Evolutionary conservation across 2,888 invertebrate genomes (phyloP), one percentile per base, ranked within the genome.

Genomic region (Anthophora plumipes): DNA sequence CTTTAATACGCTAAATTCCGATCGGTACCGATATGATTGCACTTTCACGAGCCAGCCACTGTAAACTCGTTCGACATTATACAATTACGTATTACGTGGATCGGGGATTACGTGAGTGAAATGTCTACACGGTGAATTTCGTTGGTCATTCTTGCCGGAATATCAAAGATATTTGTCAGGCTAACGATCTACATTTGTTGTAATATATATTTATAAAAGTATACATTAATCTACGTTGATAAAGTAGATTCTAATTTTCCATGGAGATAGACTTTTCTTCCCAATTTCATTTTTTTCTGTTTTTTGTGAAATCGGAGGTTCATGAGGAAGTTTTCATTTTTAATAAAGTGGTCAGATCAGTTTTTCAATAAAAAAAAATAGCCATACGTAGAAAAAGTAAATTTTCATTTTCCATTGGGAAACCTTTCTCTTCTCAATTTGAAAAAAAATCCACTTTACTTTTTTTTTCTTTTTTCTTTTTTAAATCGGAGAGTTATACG

Each of bases 41-140:
- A 68, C 82, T 82, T 82, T 82, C 82, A 82, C 81, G 52, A 67
- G 50, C 14, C 61, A 50, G 37, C 57, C 39, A 61, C 43, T 39
- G 4, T 31, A 67, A 76, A 76, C 82, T 63, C 54, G 82, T 76
- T 76, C 63, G 37, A 71, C 57, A 70, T 68, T 61, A 75, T 70
- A 70, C 69, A 81, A 75, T 75, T 70, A 57, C 20, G 66, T 81
- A 69, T 74, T 81, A 70, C 74, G 59, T 71, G 64, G 17, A 25
- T 63, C 78, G 54, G 55, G 57, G 57, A 52, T 79, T 79, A 80
- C 80, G 70, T 43, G 70, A 64, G n/a, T 46, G 64, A 37, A 46
- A 70, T 79, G 50, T 55, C 20, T 55, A 17, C 12, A 12, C 37
- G 41, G 46, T 22, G 22, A 25, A 22, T 17, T 46, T 52, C 25